Evolutionary conservation across 2,888 invertebrate genomes (phyloP).

Genomic region (Patella depressa): DNA sequence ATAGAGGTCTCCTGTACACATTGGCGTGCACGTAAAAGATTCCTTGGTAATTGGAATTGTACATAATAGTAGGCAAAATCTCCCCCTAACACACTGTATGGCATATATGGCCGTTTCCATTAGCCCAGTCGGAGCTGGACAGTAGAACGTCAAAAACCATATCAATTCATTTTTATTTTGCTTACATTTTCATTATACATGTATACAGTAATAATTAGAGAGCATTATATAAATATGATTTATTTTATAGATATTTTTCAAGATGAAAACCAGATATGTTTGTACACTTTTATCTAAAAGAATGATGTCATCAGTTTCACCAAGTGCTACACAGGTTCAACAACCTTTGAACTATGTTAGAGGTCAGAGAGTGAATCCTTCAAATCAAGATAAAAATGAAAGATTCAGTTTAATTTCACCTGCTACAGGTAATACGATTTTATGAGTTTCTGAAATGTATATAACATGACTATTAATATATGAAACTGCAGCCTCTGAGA

Average conservation of each 20-base stretch:
- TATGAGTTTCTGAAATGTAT: background rate
- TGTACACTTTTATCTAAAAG: background rate
- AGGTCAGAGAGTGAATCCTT: conserved; percentile 55
- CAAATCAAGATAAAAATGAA: conserved; percentile 34
- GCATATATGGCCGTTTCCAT: background rate
- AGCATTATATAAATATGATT: background rate
- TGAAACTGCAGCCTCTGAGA: background rate
- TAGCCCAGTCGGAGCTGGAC: background rate
- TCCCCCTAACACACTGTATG: too few species aligned
- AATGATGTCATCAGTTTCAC: conserved; percentile 17
- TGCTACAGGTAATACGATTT: conserved; percentile 59
- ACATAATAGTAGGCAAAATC: too few species aligned
- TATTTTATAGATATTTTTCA: background rate
- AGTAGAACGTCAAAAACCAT: background rate
- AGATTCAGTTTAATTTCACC: conserved; percentile 57
- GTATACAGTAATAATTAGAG: background rate
- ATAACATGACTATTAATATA: background rate
- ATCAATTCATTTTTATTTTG: background rate
- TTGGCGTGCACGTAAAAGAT: too few species aligned
- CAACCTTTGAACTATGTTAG: conserved; percentile 59
- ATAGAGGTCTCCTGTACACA: too few species aligned
- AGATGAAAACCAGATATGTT: background rate
- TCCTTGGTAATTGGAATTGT: too few species aligned
- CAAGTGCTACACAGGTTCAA: conserved; percentile 40
- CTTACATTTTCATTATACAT: background rate